A percentile compares a stretch with the other conserved stretches of the same genome.
phyloP scores from a whole-genome alignment of 2,888 invertebrate species.

The Ornithoptera alexandrae region DNA sequence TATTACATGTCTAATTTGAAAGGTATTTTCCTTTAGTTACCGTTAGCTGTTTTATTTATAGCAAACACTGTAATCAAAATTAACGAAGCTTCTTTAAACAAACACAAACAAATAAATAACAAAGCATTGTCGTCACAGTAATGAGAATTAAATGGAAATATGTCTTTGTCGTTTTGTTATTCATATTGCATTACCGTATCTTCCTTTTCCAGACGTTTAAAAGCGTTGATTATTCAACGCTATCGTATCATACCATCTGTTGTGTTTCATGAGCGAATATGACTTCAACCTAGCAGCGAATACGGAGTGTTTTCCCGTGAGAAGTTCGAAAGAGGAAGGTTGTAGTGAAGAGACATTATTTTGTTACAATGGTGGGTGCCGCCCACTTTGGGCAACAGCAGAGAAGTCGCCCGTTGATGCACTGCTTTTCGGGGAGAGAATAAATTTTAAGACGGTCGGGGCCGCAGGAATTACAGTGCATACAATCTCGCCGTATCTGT shows the following conservation, averaged over 20 bases:
- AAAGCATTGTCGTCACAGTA: constrained; percentile 66
- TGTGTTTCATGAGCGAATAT: constrained; percentile 43
- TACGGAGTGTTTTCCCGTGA: constrained; percentile 58
- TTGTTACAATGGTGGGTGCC: constrained; percentile 78
- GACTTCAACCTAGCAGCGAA: constrained; percentile 44
- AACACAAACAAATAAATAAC: constrained; percentile 57
- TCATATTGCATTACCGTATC: constrained; percentile 79
- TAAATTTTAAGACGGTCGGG: constrained; percentile 69
- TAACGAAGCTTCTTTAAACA: constrained; percentile 41
- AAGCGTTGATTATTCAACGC: constrained; percentile 80
- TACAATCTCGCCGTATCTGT: constrained; percentile 54
- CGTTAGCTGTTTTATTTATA: background rate
- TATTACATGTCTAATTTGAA: too few species aligned
- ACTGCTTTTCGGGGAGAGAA: constrained; percentile 73
- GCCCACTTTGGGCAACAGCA: constrained; percentile 71
- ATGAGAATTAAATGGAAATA: constrained; percentile 77
- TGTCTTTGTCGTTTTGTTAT: constrained; percentile 78
- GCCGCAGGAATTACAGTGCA: constrained; percentile 57
- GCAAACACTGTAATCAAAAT: constrained; percentile 17
- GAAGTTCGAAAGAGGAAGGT: constrained; percentile 48
- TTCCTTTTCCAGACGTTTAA: constrained; percentile 79
- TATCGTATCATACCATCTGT: constrained; percentile 74
- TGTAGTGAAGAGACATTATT: constrained; percentile 76
- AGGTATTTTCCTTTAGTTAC: too few species aligned
- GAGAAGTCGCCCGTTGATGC: constrained; percentile 73